Evolutionary conservation across 1,140 invertebrate genomes (phyloP).

Genomic region (Pemphigus obesinymphae): DNA sequence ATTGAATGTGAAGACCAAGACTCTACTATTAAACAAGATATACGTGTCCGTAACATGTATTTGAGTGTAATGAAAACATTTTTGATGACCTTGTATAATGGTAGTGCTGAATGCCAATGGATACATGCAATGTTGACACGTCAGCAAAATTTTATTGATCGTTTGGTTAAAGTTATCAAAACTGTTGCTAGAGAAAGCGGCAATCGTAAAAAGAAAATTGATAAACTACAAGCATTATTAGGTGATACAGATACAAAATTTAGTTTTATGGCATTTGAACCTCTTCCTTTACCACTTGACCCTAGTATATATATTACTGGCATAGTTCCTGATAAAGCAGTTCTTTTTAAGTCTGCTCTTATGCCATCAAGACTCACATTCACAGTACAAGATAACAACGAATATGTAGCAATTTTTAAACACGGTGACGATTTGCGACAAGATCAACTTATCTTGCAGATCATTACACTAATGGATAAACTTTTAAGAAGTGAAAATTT

Average conservation of each 20-base stretch:
- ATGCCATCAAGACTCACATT: constrained; percentile 98
- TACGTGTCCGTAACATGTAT: constrained; percentile 78
- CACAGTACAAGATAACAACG: constrained; percentile 69
- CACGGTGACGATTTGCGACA: constrained; percentile 97
- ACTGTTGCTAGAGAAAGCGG: constrained; percentile 85
- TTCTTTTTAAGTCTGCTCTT: constrained; percentile 91
- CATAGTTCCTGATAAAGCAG: constrained; percentile 82
- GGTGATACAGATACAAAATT: constrained; percentile 75
- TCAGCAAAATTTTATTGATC: constrained; percentile 87
- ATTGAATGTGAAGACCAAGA: constrained; percentile 81
- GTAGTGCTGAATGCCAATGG: constrained; percentile 65
- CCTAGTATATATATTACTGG: constrained; percentile 85
- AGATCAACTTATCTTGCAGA: constrained; percentile 95
- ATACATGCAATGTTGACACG: constrained; percentile 66
- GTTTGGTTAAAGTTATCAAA: constrained; percentile 85
- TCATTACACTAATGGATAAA: constrained; percentile 98
- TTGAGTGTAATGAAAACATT: constrained; percentile 83
- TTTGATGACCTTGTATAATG: constrained; percentile 58
- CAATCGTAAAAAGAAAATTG: constrained; percentile 86
- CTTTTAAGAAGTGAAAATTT: constrained; percentile 87
- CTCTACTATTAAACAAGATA: constrained; percentile 64
- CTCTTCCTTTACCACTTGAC: constrained; percentile 89
- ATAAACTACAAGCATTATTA: constrained; percentile 76
- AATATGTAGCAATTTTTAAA: constrained; percentile 97
- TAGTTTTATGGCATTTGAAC: constrained; percentile 88